Percentiles rank a stretch among this genome's conserved stretches.
These are phyloP conservation scores for Philereme vetulata DNA, from an alignment of 2,888 invertebrate genomes.

Conservation along the genomic window DNA sequence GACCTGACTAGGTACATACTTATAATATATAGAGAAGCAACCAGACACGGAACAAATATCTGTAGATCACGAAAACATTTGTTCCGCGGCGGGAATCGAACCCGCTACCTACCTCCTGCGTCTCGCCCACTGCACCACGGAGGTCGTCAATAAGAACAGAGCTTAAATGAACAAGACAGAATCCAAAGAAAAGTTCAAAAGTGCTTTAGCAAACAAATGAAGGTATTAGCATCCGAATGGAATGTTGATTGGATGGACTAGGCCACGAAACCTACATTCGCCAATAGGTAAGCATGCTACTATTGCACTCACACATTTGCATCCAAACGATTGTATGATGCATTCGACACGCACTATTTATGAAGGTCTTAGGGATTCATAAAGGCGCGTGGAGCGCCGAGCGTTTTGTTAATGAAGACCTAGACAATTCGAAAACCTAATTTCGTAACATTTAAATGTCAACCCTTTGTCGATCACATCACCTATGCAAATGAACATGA, in stretches of 20 bases:
- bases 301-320: conserved; percentile 1
- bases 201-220: background rate
- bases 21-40: too few species aligned
- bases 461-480: conserved; percentile 57
- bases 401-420: conserved; percentile 26
- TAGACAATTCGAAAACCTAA: conserved; percentile 39
- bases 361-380: conserved; percentile 17
- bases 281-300: too few species aligned
- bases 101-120: too few species aligned
- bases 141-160: too few species aligned
- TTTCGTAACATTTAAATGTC: conserved; percentile 41
- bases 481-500: conserved; percentile 67
- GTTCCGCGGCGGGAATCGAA: too few species aligned
- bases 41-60: too few species aligned
- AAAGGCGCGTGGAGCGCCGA: conserved; percentile 12
- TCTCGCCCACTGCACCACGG: too few species aligned
- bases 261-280: background rate
- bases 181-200: too few species aligned
- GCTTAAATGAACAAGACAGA: too few species aligned
- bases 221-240: background rate
- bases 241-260: background rate
- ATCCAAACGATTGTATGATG: conserved; percentile 22
- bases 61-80: too few species aligned
- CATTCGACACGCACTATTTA: conserved; percentile 36
- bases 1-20: too few species aligned